Evolutionary conservation across 1,140 invertebrate species (phyloP).

Genomic region (Piezodorus guildinii): DNA sequence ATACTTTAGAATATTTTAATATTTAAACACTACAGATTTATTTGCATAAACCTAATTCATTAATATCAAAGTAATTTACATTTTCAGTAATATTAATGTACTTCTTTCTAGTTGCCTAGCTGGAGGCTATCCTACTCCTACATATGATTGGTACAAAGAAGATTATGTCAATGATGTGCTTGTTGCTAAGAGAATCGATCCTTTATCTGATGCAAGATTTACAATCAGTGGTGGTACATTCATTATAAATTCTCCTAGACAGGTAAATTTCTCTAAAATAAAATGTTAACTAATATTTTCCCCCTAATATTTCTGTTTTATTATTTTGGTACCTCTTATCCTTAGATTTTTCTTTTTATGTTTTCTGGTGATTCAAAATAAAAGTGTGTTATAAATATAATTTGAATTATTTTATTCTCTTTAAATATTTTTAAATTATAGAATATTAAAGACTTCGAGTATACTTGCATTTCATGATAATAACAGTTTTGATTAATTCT

Average conservation of each 20-base stretch:
- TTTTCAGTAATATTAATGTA: neutral
- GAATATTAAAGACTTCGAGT: no score
- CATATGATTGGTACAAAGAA: constrained; percentile 86
- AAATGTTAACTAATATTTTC: no score
- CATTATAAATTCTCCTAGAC: constrained; percentile 77
- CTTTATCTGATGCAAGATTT: constrained; percentile 56
- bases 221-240: constrained; percentile 83
- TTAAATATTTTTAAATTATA: no score
- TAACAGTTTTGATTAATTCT: no score
- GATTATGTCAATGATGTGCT: constrained; percentile 68
- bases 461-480: no score
- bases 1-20: neutral
- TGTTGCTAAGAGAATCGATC: constrained; percentile 60
- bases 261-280: constrained; percentile 35
- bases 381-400: neutral
- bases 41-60: neutral
- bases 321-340: neutral
- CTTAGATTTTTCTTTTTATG: neutral
- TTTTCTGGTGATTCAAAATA: neutral
- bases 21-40: neutral
- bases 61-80: constrained; percentile 8
- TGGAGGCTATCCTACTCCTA: constrained; percentile 77
- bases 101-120: constrained; percentile 54
- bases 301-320: neutral
- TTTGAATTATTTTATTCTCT: no score